phyloP scores from a whole-genome alignment of 2,888 invertebrate genomes.

The Ophonus ardosiacus region DNA sequence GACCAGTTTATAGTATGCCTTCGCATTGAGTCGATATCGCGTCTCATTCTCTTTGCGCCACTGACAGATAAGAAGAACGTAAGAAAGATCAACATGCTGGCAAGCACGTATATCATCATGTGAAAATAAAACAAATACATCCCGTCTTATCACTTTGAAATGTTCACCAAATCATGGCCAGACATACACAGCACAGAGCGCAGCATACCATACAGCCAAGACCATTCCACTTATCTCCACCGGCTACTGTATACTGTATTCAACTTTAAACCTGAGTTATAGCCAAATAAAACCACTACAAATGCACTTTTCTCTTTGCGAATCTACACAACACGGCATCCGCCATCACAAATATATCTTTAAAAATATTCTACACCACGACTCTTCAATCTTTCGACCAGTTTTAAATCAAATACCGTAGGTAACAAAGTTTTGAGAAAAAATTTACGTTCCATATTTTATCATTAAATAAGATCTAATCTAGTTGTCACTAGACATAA shows the following conservation, averaged over 20 bases:
- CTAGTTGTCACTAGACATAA: no score
- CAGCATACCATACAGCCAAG: no score
- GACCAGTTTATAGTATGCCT: background rate
- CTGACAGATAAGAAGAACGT: constrained; percentile 51
- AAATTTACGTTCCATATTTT: no score
- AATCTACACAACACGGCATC: no score
- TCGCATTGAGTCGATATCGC: background rate
- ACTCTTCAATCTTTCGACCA: no score
- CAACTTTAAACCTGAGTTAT: background rate
- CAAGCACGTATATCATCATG: constrained; percentile 56
- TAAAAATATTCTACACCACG: no score
- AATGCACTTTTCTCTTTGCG: background rate
- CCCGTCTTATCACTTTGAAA: constrained; percentile 38
- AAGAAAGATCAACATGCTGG: constrained; percentile 56
- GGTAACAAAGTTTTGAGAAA: no score
- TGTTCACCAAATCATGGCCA: constrained; percentile 47
- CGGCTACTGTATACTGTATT: background rate
- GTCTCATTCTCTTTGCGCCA: constrained; percentile 26
- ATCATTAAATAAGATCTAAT: no score
- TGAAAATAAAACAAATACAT: constrained; percentile 57
- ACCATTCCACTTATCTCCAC: constrained; percentile 9
- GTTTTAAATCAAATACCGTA: no score
- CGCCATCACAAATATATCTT: no score
- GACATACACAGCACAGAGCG: background rate
- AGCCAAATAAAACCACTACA: background rate